Conservation (phyloP, 2,888 invertebrate species). For the Dasysyrphus tricinctus region DNA sequence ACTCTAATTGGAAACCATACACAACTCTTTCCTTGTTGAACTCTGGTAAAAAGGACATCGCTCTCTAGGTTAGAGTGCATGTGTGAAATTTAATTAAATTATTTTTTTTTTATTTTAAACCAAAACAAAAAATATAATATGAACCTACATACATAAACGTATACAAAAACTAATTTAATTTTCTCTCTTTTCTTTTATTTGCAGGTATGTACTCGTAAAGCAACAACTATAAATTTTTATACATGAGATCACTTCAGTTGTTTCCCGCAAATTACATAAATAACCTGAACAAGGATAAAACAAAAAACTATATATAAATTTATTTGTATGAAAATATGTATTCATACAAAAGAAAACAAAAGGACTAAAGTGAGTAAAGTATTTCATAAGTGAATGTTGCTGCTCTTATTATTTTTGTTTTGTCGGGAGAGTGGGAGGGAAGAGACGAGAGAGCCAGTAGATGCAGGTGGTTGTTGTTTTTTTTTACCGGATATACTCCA, state of each 20-base stretch:
- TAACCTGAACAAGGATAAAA: slow-evolving; percentile 47
- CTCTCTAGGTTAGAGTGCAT: slow-evolving; percentile 27
- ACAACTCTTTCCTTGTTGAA: slow-evolving; percentile 41
- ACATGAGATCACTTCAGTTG: slow-evolving; percentile 66
- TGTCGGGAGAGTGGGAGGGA: neutral
- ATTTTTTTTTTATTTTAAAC: slow-evolving; percentile 17
- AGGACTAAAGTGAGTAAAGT: slow-evolving; percentile 73
- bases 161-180: slow-evolving; percentile 64
- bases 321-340: slow-evolving; percentile 25
- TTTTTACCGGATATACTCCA: slow-evolving; percentile 22
- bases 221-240: slow-evolving; percentile 60
- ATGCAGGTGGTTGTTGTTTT: slow-evolving; percentile 41
- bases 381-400: slow-evolving; percentile 70
- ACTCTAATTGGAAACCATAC: slow-evolving; percentile 56
- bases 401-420: slow-evolving; percentile 57
- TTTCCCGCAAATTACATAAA: slow-evolving; percentile 69
- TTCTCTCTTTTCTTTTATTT: slow-evolving; percentile 59
- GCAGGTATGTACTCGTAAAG: slow-evolving; percentile 68
- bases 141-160: no score
- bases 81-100: slow-evolving; percentile 69
- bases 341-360: slow-evolving; percentile 42
- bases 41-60: slow-evolving; percentile 55
- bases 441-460: slow-evolving; percentile 20
- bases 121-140: slow-evolving; percentile 33
- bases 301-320: slow-evolving; percentile 29